phyloP scores from a whole-genome alignment of 2,888 invertebrate genomes.

The Cyclophora punctaria region DNA sequence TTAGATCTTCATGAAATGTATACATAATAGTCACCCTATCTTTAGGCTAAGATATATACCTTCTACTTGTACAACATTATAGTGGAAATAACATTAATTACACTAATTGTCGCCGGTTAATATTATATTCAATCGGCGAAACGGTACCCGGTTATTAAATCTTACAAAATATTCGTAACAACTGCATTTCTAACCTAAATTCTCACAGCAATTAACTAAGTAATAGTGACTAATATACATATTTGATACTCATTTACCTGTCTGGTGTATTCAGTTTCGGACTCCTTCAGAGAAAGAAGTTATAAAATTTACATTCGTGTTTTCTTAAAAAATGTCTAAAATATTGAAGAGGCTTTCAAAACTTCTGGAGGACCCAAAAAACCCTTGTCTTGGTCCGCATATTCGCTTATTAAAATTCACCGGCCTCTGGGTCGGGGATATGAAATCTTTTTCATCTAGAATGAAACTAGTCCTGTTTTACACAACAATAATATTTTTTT shows the following conservation, averaged over 20 bases:
- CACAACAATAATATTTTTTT: conserved; percentile 34
- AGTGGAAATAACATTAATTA: too few relatives aligned
- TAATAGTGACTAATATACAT: conserved; percentile 5
- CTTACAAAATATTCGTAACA: conserved; percentile 30
- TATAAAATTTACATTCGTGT: conserved; percentile 2
- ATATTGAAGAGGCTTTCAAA: conserved; percentile 16
- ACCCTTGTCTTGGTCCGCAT: conserved; percentile 46
- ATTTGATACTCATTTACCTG: neutral
- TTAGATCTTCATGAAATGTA: too few relatives aligned
- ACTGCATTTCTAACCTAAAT: conserved; percentile 27
- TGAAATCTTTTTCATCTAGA: conserved; percentile 17
- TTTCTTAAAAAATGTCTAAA: conserved; percentile 7
- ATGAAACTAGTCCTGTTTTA: conserved; percentile 35
- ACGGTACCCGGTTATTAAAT: conserved; percentile 34
- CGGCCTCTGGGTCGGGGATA: conserved; percentile 43
- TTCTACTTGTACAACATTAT: too few relatives aligned
- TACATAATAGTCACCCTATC: too few relatives aligned
- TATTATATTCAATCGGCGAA: conserved; percentile 30
- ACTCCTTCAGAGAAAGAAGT: conserved; percentile 2
- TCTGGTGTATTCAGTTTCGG: conserved; percentile 6
- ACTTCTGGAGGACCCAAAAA: conserved; percentile 31
- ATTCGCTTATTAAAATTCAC: conserved; percentile 29
- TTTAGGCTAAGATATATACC: too few relatives aligned
- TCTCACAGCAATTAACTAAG: conserved; percentile 31
- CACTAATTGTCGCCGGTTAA: conserved; percentile 7